These are phyloP conservation scores for Rutilus rutilus DNA, from an alignment of 2,113 vertebrate genomes.

Conservation along the genomic window DNA sequence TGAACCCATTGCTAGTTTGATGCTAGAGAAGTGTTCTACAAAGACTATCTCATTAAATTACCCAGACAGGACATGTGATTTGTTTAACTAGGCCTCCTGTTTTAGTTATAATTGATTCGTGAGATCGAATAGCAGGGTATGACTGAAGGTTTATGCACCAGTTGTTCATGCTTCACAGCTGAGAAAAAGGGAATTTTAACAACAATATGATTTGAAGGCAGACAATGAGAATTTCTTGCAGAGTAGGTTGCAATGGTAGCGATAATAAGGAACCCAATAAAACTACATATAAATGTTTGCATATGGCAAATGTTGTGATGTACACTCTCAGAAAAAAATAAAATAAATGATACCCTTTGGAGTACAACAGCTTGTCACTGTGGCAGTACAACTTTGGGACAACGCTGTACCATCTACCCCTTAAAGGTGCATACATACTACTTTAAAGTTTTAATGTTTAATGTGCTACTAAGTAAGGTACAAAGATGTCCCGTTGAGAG, in stretches of 20 bases:
- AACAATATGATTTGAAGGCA: neutral
- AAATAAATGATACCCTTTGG: neutral
- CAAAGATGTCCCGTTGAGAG: neutral
- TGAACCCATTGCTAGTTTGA: neutral
- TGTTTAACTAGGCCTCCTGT: neutral
- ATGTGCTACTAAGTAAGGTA: neutral
- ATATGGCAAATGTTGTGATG: neutral
- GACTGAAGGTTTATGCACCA: neutral
- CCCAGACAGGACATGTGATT: neutral
- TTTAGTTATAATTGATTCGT: neutral
- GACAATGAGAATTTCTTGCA: neutral
- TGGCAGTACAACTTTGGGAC: neutral
- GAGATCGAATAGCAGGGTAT: neutral
- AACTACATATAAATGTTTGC: neutral
- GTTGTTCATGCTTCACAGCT: neutral
- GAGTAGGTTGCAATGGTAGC: neutral
- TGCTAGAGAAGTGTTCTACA: neutral
- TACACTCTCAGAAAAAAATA: neutral
- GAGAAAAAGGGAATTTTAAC: neutral
- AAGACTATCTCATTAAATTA: neutral
- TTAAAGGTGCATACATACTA: neutral
- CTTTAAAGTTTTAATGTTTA: neutral
- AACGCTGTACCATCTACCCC: neutral
- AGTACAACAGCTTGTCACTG: neutral
- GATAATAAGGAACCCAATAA: neutral